Base-by-base conservation (phyloP, 1,140 invertebrate genomes). In the Geopemphigus sp. region DNA sequence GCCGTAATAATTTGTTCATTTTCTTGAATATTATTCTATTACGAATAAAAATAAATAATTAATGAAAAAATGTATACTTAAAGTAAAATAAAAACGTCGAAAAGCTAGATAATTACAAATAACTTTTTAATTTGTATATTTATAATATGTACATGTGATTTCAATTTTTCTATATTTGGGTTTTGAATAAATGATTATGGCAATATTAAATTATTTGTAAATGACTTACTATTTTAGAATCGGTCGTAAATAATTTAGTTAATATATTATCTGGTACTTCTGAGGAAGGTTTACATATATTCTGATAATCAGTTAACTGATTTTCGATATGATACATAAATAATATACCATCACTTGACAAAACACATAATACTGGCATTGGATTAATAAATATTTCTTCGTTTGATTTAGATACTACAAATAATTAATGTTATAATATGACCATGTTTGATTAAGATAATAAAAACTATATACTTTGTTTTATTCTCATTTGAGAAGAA, bases 311-410 rank as follows among this genome's bases (percentile, higher is more conserved):
- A 32, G 87, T 85, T 19, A 87, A 85, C 26, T 90, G 82, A 84
- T 93, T 92, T 8, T 93, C 86, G 74, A 92, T 88, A 83, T 91
- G 88, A 84, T 90, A 94, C 17, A 90, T 86, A 5, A 91, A 88
- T n/a, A 94, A 85, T 12, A 90, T 83, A 10, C 93, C 93, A 61
- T 91, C 88, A 64, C 93, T 90, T 1, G 92, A 91, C 32, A 94
- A 83, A 5, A 93, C 85, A 63, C 90, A 86, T 8, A 92, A 84
- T 24, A 91, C 86, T 1, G 92, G 92, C 88, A 91, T 91, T 10
- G 89, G 86, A 0, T 88, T 87, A 6, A 91, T 82, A 6, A 84
- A 84, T 81, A 88, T 85, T 81, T 87, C 88, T 82, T 91, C 90
- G 26, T 63, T 78, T 47, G 74, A 59, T 78, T 78, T 78, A 5